Evolutionary conservation across 2,797 vertebrate species (phyloP).

Genomic region (Cichlasoma orientale): DNA sequence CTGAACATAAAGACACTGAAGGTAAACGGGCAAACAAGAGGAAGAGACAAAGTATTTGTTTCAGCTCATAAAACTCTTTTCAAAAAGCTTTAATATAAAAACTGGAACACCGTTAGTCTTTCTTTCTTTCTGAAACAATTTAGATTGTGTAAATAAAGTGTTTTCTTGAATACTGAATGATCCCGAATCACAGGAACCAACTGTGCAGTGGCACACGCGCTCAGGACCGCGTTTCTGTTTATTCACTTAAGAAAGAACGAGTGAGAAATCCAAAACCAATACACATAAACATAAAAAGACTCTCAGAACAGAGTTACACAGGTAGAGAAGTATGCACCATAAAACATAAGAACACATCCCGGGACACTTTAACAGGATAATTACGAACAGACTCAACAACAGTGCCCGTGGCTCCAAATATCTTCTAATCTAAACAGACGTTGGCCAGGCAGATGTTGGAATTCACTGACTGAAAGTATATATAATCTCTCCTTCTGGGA

Average conservation of each 20-base stretch:
- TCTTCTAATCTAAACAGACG: slow-evolving; percentile 49
- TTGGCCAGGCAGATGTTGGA: slow-evolving; percentile 49
- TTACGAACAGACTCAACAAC: slow-evolving; percentile 74
- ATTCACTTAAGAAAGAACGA: slow-evolving; percentile 16
- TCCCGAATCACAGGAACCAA: neutral
- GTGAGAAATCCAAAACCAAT: slow-evolving; percentile 13
- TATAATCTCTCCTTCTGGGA: slow-evolving; percentile 3
- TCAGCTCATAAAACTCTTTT: neutral
- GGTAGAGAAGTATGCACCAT: slow-evolving; percentile 73
- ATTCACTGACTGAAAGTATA: slow-evolving; percentile 44
- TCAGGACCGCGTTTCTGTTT: neutral
- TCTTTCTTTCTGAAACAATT: too few relatives aligned
- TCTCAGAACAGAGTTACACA: slow-evolving; percentile 70
- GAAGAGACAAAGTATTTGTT: neutral
- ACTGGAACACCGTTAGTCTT: neutral
- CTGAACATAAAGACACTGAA: neutral
- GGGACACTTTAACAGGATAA: slow-evolving; percentile 71
- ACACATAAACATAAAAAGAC: slow-evolving; percentile 5
- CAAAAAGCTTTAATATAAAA: neutral
- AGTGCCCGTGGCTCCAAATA: slow-evolving; percentile 54
- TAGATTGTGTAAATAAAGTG: too few relatives aligned
- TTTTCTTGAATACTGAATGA: neutral
- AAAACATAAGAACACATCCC: slow-evolving; percentile 76
- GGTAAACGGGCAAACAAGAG: neutral
- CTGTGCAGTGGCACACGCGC: neutral